phyloP scores from a whole-genome alignment of 2,113 vertebrate genomes.

The Marmota monax region DNA sequence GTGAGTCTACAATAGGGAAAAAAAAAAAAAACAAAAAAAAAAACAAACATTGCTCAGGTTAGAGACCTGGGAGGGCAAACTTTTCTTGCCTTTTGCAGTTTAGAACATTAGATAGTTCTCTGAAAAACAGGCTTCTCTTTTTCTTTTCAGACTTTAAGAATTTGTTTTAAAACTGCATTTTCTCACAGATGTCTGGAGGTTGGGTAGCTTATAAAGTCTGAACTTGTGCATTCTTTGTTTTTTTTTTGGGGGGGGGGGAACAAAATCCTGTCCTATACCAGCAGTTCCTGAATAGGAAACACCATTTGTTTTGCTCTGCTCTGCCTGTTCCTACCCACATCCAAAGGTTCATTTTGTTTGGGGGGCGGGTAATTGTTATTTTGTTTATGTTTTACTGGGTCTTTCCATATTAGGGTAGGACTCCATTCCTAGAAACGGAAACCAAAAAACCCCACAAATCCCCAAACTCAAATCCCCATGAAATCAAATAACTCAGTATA shows the following conservation, averaged over 20 bases:
- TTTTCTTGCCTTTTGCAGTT: not conserved
- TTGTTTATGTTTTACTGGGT: not conserved
- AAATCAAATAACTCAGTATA: not conserved
- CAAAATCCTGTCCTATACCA: not conserved
- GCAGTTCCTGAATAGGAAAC: not conserved
- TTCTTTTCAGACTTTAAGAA: slow-evolving; percentile 13
- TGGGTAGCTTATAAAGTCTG: not conserved
- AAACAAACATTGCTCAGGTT: not conserved
- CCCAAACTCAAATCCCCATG: not conserved
- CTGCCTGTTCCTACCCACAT: not conserved
- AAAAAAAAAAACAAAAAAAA: not conserved
- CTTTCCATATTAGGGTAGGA: not conserved
- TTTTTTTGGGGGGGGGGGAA: not conserved
- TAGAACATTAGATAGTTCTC: not conserved
- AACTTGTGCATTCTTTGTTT: not conserved
- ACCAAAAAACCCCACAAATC: not conserved
- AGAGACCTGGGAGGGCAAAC: not conserved
- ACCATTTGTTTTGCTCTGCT: not conserved
- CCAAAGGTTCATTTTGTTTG: not conserved
- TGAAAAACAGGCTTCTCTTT: not conserved
- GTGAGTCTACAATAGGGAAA: accelerated
- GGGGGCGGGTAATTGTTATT: not conserved
- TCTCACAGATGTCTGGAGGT: not conserved
- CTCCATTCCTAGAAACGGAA: not conserved
- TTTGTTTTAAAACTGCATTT: slow-evolving; percentile 6